Percentiles rank a stretch among this genome's conserved stretches.
Evolutionary conservation across 2,888 invertebrate genomes (phyloP).

Genomic region (Caenorhabditis imperialis): DNA sequence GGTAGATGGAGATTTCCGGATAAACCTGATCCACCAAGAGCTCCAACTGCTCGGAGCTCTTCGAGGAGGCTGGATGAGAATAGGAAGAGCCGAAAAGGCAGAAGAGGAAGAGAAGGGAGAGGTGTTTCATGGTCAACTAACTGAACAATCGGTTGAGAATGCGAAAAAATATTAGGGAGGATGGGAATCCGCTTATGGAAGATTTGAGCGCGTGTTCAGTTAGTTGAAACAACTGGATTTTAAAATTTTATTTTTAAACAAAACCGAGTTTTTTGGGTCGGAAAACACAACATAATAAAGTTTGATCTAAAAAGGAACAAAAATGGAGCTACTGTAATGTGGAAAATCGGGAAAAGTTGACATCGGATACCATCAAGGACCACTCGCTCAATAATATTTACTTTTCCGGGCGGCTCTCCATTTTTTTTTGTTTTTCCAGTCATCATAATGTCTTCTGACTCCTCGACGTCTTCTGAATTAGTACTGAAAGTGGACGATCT

Average conservation of each 20-base stretch:
- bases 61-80: conserved; percentile 12
- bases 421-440: not conserved
- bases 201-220: conserved; percentile 9
- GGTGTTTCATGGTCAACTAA: conserved; percentile 23
- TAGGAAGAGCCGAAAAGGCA: conserved; percentile 2
- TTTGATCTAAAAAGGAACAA: conserved; percentile 7
- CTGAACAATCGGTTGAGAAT: conserved; percentile 4
- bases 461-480: conserved; percentile 17
- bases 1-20: conserved; percentile 44
- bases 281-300: too few species aligned
- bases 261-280: too few species aligned
- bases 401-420: too few species aligned
- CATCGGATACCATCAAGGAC: conserved; percentile 25
- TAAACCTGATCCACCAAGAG: conserved; percentile 39
- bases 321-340: not conserved
- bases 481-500: conserved; percentile 32
- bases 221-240: too few species aligned
- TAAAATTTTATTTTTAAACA: too few species aligned
- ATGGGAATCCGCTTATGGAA: conserved; percentile 30
- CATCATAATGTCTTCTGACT: conserved; percentile 24
- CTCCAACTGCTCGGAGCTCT: conserved; percentile 39
- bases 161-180: not conserved
- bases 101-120: conserved; percentile 5
- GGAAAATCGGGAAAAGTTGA: conserved; percentile 1
- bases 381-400: conserved; percentile 39